Evolutionary conservation across 2,888 invertebrate genomes (phyloP), one percentile per base, ranked within the genome.

Genomic region (Tipula lateralis): DNA sequence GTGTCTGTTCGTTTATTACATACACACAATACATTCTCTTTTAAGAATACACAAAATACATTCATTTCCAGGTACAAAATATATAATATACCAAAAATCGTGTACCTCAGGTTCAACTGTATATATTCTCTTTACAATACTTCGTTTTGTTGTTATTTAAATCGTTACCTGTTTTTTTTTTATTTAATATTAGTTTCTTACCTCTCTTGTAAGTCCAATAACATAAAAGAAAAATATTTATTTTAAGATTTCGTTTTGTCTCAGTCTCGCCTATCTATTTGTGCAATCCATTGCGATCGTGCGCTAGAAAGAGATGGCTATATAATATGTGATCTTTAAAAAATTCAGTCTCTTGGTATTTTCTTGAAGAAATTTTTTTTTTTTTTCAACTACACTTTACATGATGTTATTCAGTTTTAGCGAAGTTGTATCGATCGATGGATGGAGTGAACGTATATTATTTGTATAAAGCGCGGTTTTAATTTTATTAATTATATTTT

Each of bases 141-240:
- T 66, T 66, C 66, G 66, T 66, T 66, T 66, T 66, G 66, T 66
- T 66, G 66, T 66, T 66, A 24, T 66, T 66, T 66, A 66, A 66
- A 66, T 66, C 66, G 66, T 66, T 66, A 66, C 66, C 66, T 66
- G 66, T 66, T 66, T 66, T 50, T 19, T 50, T 24, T 66, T 66
- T 66, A 66, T 9, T n/a, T n/a, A n/a, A n/a, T n/a, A n/a, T n/a
- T n/a, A 66, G 19, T 66, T 50, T 66, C 66, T 66, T 66, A 66
- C 66, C 66, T 66, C 44, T 44, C 44, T n/a, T 44, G 44, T 44
- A 44, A 44, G 44, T 44, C 44, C 44, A 44, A 44, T 44, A 44
- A n/a, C 44, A 44, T 44, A 44, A n/a, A 44, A 44, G 16, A 44
- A n/a, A 44, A n/a, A 16, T 16, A 16, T 44, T 39, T 66, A 24